Evolutionary conservation across 2,888 invertebrate genomes (phyloP).

Genomic region (Lepidocyrtoides sp.): DNA sequence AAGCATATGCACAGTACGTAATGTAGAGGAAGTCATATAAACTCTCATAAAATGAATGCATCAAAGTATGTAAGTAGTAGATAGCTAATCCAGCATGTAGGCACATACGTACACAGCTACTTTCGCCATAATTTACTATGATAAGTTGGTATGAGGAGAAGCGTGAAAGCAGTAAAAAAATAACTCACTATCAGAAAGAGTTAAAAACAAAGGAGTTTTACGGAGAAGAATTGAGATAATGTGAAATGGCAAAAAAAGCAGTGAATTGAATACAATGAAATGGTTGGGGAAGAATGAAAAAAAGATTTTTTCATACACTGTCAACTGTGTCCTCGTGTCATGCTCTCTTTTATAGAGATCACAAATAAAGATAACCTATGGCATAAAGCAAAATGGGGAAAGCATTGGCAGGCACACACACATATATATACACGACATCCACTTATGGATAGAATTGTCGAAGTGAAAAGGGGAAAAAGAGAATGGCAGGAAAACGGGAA

Average conservation of each 20-base stretch:
- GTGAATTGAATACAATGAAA: slow-evolving; percentile 61
- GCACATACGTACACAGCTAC: neutral
- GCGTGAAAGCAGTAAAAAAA: neutral
- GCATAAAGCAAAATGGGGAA: slow-evolving; percentile 58
- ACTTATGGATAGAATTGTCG: slow-evolving; percentile 64
- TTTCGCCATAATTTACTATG: slow-evolving; percentile 25
- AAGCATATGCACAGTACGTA: neutral
- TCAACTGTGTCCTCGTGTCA: slow-evolving; percentile 65
- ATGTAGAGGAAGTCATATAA: neutral
- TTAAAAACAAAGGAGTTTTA: slow-evolving; percentile 6
- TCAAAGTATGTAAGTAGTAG: no score
- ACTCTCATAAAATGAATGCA: slow-evolving; percentile 21
- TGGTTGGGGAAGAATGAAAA: slow-evolving; percentile 18
- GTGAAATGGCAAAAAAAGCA: slow-evolving; percentile 32
- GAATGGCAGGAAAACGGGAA: slow-evolving; percentile 65
- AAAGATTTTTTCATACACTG: slow-evolving; percentile 63
- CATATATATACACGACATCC: neutral
- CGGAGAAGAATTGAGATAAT: slow-evolving; percentile 52
- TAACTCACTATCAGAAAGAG: neutral
- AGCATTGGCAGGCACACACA: slow-evolving; percentile 42
- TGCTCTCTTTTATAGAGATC: slow-evolving; percentile 63
- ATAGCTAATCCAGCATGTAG: neutral
- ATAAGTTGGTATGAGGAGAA: neutral
- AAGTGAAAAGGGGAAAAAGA: slow-evolving; percentile 42
- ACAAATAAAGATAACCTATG: slow-evolving; percentile 76